These are phyloP conservation scores for Drosophila prostipennis DNA, from an alignment of 2,888 invertebrate genomes.

Conservation along the genomic window DNA sequence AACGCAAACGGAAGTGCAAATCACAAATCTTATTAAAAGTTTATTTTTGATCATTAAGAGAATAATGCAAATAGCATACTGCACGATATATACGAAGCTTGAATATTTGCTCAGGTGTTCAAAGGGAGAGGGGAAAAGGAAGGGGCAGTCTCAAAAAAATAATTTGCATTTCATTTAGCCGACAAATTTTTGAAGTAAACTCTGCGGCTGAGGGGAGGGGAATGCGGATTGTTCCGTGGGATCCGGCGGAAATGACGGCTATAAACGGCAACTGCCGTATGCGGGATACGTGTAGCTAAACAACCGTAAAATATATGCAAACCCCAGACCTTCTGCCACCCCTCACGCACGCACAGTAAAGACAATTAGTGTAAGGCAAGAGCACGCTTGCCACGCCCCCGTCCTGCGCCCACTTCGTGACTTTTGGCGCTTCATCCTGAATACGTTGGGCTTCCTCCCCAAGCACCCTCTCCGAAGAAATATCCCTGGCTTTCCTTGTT, in stretches of 20 bases:
- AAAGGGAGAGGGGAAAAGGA: slow-evolving; percentile 6
- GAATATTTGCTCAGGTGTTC: slow-evolving; percentile 64
- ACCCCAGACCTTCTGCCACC: slow-evolving; percentile 30
- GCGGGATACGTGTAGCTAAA: slow-evolving; percentile 68
- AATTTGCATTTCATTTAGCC: slow-evolving; percentile 62
- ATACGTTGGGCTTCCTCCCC: slow-evolving; percentile 60
- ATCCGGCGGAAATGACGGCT: slow-evolving; percentile 44
- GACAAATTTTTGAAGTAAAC: slow-evolving; percentile 55
- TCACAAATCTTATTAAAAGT: slow-evolving; percentile 60
- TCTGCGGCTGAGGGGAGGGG: slow-evolving; percentile 44
- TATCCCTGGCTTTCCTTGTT: slow-evolving; percentile 44
- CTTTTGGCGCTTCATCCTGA: slow-evolving; percentile 65
- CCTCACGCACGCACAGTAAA: slow-evolving; percentile 61
- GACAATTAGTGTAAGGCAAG: slow-evolving; percentile 74
- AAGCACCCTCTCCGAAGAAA: background rate
- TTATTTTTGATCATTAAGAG: slow-evolving; percentile 67
- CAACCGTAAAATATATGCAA: slow-evolving; percentile 76
- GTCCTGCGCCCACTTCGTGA: slow-evolving; percentile 54
- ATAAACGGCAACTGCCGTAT: slow-evolving; percentile 72
- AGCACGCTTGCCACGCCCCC: slow-evolving; percentile 17
- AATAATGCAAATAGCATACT: slow-evolving; percentile 49
- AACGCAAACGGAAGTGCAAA: slow-evolving; percentile 63
- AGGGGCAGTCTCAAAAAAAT: slow-evolving; percentile 9
- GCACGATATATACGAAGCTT: slow-evolving; percentile 35
- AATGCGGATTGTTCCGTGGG: slow-evolving; percentile 21